These are phyloP conservation scores for Hydrozoanthus gracilis DNA, from an alignment of 92 coral and sea anemone genomes.

Conservation along the genomic window DNA sequence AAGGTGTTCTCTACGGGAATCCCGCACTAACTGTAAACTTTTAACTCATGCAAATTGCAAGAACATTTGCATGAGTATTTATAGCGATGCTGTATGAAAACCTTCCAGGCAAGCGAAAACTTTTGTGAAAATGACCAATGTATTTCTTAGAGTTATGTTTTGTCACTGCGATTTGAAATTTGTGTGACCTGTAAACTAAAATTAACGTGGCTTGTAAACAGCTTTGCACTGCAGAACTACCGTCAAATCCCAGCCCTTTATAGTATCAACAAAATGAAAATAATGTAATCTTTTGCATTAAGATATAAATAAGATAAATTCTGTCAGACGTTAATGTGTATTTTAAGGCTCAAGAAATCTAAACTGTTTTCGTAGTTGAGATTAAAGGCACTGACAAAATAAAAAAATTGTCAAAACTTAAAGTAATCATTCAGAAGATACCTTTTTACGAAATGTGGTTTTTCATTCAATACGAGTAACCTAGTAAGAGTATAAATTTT, in stretches of 20 bases:
- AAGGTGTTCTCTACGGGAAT: neutral
- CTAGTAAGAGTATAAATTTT: too few relatives aligned
- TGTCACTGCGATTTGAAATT: neutral
- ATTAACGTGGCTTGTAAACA: neutral
- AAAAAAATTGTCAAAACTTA: too few relatives aligned
- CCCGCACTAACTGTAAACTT: conserved; percentile 9
- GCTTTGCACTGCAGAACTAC: neutral
- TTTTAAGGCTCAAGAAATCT: neutral
- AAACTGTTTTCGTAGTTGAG: neutral
- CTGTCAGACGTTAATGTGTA: neutral
- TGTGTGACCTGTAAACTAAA: neutral
- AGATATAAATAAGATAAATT: conserved; percentile 11
- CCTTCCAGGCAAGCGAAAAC: neutral
- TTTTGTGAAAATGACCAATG: conserved; percentile 16
- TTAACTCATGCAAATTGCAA: neutral
- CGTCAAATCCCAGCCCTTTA: neutral
- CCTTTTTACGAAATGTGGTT: too few relatives aligned
- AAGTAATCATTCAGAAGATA: too few relatives aligned
- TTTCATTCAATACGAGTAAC: too few relatives aligned
- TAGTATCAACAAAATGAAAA: neutral
- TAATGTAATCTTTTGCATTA: conserved; percentile 11
- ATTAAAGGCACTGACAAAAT: too few relatives aligned
- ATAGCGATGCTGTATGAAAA: neutral
- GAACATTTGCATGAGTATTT: neutral
- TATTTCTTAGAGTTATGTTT: conserved; percentile 1